Evolutionary conservation across 1,140 invertebrate species (phyloP), one percentile per base, ranked within the genome.

Genomic region (Drosophila ananassae): DNA sequence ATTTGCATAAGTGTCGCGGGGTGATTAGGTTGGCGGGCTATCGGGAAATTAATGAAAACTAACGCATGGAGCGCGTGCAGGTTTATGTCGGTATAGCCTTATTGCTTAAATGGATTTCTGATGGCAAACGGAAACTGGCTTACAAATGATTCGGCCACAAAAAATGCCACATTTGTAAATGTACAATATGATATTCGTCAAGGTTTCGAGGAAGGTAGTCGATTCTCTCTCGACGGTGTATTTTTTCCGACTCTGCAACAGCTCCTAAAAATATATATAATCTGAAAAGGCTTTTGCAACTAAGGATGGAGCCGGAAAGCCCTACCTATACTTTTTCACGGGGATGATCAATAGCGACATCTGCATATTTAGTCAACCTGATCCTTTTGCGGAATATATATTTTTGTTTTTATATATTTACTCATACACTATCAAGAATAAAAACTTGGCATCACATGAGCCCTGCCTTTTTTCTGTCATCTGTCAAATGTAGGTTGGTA

Each of bases 1-100:
- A 84, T 80, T 84, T 79, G 67, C 80, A 84, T 73, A 79, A 79
- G 59, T 77, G 64, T 76, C 59, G 48, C 25, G 8, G 34, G 6
- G 34, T 41, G 25, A 50, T 41, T 51, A 41, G 44, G 25, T 9
- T 21, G 41, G 13, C 8, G 47, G 8, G 12, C 9, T 25, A 37
- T 24, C 10, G n/a, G 51, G 28, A 57, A 32, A 68, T 67, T 67
- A 55, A 67, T 69, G 41, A 50, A 56, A 39, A 55, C 46, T 10
- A 68, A 68, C n/a, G 52, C 28, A 39, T 39, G 56, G 57, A 50
- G 32, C 7, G 37, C 48, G 44, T n/a, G 13, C n/a, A 30, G 66
- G n/a, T 17, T 28, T 24, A 6, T 32, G 9, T 53, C n/a, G 4
- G 13, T 8, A 3, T 28, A 21, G 12, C 24, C 2, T 46, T 44